phyloP scores from a whole-genome alignment of 2,888 invertebrate genomes.

The Erannis defoliaria region DNA sequence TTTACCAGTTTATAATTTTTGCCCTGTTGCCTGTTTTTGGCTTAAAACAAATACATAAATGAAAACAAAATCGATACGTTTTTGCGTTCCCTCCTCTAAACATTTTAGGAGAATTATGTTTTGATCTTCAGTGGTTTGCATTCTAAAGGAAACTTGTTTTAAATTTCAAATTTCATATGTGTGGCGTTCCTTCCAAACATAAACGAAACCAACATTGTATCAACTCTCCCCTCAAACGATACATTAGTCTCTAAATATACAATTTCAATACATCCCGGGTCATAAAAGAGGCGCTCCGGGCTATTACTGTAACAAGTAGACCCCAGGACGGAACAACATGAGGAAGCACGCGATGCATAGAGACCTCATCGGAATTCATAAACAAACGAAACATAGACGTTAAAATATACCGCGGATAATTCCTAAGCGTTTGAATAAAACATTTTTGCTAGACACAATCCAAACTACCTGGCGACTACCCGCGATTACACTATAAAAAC shows the following conservation, averaged over 20 bases:
- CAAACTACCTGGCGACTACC: conserved; percentile 60
- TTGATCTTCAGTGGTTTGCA: background rate
- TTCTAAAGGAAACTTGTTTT: background rate
- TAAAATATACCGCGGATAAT: conserved; percentile 56
- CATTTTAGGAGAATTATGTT: background rate
- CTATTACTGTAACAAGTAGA: conserved; percentile 34
- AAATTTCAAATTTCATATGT: conserved; percentile 5
- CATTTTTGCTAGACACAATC: conserved; percentile 66
- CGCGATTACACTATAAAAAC: conserved; percentile 73
- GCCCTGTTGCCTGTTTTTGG: no score
- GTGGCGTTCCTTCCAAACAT: conserved; percentile 4
- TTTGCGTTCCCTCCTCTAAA: background rate
- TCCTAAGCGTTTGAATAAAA: conserved; percentile 70
- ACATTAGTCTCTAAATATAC: conserved; percentile 27
- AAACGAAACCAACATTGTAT: conserved; percentile 19
- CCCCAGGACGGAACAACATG: conserved; percentile 36
- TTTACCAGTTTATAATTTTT: no score
- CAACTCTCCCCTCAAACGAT: conserved; percentile 22
- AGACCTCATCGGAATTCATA: conserved; percentile 61
- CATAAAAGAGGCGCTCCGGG: conserved; percentile 33
- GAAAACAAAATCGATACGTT: background rate
- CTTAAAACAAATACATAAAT: no score
- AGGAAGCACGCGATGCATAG: conserved; percentile 51
- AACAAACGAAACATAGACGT: conserved; percentile 54
- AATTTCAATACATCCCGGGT: conserved; percentile 32